phyloP scores from a whole-genome alignment of 2,888 invertebrate genomes.

The Hecatera dysodea region DNA sequence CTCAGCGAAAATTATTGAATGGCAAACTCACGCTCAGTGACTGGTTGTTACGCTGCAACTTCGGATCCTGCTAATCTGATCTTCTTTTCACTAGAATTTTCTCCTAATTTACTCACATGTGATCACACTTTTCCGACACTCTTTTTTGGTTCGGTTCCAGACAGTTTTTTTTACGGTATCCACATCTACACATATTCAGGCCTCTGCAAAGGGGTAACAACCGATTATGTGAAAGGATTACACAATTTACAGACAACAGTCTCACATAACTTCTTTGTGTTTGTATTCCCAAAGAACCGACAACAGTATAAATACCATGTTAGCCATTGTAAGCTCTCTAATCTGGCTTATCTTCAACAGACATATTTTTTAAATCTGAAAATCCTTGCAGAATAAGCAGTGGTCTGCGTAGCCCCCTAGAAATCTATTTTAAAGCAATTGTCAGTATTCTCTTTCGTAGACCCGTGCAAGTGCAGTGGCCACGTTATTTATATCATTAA shows the following conservation, averaged over 20 bases:
- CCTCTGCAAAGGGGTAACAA: slow-evolving; percentile 29
- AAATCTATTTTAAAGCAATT: slow-evolving; percentile 27
- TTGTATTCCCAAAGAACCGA: slow-evolving; percentile 45
- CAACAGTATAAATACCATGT: slow-evolving; percentile 54
- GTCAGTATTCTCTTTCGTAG: slow-evolving; percentile 34
- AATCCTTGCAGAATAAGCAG: slow-evolving; percentile 20
- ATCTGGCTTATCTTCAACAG: slow-evolving; percentile 60
- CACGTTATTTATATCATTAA: slow-evolving; percentile 69
- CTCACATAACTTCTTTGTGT: slow-evolving; percentile 29
- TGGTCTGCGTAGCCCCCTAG: neutral
- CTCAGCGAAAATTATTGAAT: slow-evolving; percentile 64
- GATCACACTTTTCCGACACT: neutral
- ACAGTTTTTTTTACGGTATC: neutral
- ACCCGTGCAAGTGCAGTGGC: slow-evolving; percentile 35
- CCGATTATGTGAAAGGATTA: slow-evolving; percentile 41
- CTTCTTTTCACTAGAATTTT: neutral
- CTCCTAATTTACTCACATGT: neutral
- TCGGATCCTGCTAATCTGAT: neutral
- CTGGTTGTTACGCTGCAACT: slow-evolving; percentile 2
- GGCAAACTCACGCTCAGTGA: slow-evolving; percentile 25
- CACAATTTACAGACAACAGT: slow-evolving; percentile 42
- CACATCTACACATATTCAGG: neutral
- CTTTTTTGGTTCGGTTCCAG: neutral
- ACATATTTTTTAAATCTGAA: slow-evolving; percentile 45
- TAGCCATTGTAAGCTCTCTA: slow-evolving; percentile 53